Conservation (phyloP, 2,113 vertebrate species). For the Anser cygnoides region DNA sequence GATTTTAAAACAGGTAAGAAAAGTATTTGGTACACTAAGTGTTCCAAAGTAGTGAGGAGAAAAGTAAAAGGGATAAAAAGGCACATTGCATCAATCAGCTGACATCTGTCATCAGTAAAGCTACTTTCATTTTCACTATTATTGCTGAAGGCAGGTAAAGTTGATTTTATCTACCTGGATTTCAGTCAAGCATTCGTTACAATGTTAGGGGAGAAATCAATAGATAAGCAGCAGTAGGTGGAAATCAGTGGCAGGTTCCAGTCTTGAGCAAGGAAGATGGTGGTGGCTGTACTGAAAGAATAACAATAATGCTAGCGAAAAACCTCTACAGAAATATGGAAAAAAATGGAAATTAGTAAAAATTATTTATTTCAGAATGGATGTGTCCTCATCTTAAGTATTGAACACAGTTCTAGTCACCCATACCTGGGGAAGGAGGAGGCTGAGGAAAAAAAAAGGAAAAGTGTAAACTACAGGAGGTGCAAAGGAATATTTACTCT, state of each 20-base stretch:
- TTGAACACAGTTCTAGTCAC: background rate
- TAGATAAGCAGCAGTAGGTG: background rate
- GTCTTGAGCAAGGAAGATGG: background rate
- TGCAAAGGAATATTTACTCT: background rate
- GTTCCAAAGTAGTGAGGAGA: background rate
- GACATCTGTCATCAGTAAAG: background rate
- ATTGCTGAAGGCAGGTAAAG: background rate
- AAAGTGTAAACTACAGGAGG: background rate
- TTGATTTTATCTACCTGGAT: background rate
- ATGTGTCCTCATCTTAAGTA: background rate
- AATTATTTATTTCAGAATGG: background rate
- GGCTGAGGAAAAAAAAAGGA: fast-evolving
- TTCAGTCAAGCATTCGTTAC: background rate
- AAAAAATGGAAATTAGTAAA: background rate
- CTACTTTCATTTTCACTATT: background rate
- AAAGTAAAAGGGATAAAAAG: background rate
- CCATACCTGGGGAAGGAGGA: fast-evolving
- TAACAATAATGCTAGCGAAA: background rate
- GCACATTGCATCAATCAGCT: background rate
- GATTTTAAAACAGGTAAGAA: background rate
- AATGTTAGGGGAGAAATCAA: background rate
- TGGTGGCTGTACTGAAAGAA: background rate
- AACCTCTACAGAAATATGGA: background rate
- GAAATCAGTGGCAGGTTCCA: background rate
- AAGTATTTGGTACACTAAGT: background rate